A percentile compares a stretch with the other conserved stretches of the same genome.
Conservation (phyloP, 92 coral and sea anemone genomes). For the Plumapathes pennacea region DNA sequence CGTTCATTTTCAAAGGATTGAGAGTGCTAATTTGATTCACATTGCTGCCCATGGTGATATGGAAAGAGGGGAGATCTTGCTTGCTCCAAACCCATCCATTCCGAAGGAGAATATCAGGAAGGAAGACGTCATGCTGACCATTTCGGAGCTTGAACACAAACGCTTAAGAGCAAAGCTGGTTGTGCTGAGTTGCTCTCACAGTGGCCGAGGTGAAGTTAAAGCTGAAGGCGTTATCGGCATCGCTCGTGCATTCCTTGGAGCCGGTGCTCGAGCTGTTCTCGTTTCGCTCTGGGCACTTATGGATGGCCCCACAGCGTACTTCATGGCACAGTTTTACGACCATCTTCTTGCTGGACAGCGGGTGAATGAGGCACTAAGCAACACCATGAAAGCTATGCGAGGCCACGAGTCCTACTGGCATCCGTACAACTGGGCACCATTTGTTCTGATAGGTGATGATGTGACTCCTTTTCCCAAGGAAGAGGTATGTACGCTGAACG, state of each 20-base stretch:
- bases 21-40: slow-evolving; percentile 15
- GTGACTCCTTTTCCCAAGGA: too few relatives aligned
- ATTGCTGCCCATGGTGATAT: slow-evolving; percentile 29
- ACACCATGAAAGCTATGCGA: too few relatives aligned
- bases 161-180: slow-evolving; percentile 18
- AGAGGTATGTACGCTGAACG: too few relatives aligned
- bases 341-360: too few relatives aligned
- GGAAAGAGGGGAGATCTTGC: slow-evolving; percentile 17
- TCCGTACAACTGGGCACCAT: too few relatives aligned
- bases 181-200: slow-evolving; percentile 37
- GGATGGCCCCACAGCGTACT: slow-evolving; percentile 38
- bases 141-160: slow-evolving; percentile 6
- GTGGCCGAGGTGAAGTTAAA: slow-evolving; percentile 24
- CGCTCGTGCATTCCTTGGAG: slow-evolving; percentile 37
- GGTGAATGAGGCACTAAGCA: too few relatives aligned
- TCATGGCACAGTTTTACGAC: too few relatives aligned
- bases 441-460: too few relatives aligned
- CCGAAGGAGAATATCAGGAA: not conserved
- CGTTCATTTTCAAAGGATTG: slow-evolving; percentile 7
- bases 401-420: too few relatives aligned
- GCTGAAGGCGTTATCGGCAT: slow-evolving; percentile 40
- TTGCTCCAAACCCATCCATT: slow-evolving; percentile 14
- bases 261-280: slow-evolving; percentile 39
- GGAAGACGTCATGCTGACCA: slow-evolving; percentile 13
- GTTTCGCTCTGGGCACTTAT: slow-evolving; percentile 37